Evolutionary conservation across 2,113 vertebrate species (phyloP).

Genomic region (Bungarus multicinctus): DNA sequence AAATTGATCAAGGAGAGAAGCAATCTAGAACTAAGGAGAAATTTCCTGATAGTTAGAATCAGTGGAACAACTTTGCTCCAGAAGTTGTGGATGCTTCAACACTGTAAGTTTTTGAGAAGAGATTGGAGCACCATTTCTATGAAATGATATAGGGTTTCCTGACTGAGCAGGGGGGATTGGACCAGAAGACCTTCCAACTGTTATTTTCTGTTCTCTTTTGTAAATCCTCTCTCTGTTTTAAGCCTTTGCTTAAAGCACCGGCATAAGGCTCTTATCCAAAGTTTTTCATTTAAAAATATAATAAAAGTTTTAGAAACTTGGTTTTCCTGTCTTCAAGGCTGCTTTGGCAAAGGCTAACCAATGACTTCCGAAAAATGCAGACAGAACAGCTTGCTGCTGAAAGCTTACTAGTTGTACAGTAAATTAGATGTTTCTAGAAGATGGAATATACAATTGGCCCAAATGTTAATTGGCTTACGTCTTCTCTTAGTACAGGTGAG

Average conservation of each 20-base stretch:
- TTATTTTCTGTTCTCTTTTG: no score
- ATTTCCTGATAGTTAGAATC: no score
- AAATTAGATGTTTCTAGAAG: neutral
- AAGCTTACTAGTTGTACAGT: neutral
- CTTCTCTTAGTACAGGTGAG: constrained; percentile 4
- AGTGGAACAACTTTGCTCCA: no score
- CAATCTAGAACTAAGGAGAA: no score
- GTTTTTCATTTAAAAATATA: neutral
- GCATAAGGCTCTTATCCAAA: no score
- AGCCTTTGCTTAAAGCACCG: neutral
- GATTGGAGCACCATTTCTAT: no score
- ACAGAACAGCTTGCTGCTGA: neutral
- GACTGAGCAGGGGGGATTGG: no score
- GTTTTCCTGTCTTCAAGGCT: neutral
- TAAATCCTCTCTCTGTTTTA: neutral
- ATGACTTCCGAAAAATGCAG: neutral
- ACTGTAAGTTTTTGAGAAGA: no score
- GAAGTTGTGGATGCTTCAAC: no score
- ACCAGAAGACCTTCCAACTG: no score
- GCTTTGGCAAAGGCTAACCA: neutral
- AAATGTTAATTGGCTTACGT: neutral
- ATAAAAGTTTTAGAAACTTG: neutral
- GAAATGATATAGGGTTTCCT: no score
- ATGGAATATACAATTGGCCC: accelerated
- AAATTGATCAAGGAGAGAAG: no score